Percentiles rank a stretch among this genome's conserved stretches.
phyloP scores from a whole-genome alignment of 1,140 invertebrate species.

The Maconellicoccus hirsutus region DNA sequence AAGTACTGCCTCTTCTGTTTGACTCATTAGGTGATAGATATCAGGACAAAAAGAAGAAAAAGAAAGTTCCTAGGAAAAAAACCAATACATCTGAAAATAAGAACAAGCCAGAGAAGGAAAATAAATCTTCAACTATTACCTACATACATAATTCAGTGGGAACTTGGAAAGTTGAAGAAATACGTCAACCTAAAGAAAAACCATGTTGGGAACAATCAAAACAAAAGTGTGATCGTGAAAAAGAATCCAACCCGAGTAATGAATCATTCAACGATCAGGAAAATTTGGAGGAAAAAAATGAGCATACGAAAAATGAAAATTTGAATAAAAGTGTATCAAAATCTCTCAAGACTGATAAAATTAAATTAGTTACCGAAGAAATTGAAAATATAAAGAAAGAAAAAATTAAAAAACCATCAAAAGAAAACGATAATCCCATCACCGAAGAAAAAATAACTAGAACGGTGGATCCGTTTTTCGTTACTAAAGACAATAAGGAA shows the following conservation, averaged over 20 bases:
- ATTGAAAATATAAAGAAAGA: not conserved
- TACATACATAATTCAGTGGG: not conserved
- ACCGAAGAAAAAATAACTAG: not conserved
- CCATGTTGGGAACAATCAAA: too few species aligned
- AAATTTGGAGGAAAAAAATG: too few species aligned
- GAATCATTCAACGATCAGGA: too few species aligned
- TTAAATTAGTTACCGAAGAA: not conserved
- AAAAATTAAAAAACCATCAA: not conserved
- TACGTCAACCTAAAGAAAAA: not conserved
- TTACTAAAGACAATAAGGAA: slow-evolving; percentile 42
- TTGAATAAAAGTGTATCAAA: too few species aligned
- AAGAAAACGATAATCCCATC: not conserved
- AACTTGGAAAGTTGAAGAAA: not conserved
- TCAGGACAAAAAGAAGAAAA: slow-evolving; percentile 14
- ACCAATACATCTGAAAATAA: not conserved
- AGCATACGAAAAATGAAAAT: too few species aligned
- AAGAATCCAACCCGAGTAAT: too few species aligned
- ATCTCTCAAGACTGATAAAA: too few species aligned
- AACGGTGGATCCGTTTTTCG: slow-evolving; percentile 44
- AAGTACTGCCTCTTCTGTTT: slow-evolving; percentile 10
- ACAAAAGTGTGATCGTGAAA: too few species aligned
- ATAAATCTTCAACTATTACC: not conserved
- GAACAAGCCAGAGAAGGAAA: too few species aligned
- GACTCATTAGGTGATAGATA: slow-evolving; percentile 8
- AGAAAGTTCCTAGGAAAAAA: not conserved